phyloP scores from a whole-genome alignment of 2,797 vertebrate genomes.

The Pogonophryne albipinna region DNA sequence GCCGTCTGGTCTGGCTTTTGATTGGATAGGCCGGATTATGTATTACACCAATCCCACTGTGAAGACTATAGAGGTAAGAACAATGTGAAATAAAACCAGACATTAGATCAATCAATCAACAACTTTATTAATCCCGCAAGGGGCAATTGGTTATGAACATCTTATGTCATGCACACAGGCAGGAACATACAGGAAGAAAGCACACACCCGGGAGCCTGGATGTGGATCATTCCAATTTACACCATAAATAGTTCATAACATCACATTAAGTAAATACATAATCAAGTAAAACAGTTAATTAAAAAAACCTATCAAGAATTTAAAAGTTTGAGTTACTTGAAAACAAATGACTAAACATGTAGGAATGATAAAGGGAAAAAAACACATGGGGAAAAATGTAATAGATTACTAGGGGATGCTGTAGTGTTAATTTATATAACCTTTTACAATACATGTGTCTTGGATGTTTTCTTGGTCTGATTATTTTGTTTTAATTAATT shows the following conservation, averaged over 20 bases:
- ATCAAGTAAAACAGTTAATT: too few relatives aligned
- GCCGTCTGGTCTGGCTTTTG: slow-evolving; percentile 83
- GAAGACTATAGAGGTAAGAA: slow-evolving; percentile 81
- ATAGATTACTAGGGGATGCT: not conserved
- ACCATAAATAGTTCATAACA: too few relatives aligned
- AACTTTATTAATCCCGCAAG: too few relatives aligned
- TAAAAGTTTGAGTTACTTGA: not conserved
- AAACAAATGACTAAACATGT: slow-evolving; percentile 1
- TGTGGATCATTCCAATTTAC: too few relatives aligned
- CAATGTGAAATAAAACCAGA: not conserved
- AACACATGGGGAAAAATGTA: not conserved
- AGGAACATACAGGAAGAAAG: too few relatives aligned
- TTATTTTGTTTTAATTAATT: not conserved
- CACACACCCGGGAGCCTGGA: too few relatives aligned
- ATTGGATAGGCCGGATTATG: slow-evolving; percentile 83
- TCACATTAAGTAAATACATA: too few relatives aligned
- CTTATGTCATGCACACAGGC: too few relatives aligned
- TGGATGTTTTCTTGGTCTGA: not conserved
- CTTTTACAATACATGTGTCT: not conserved
- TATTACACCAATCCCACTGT: slow-evolving; percentile 83
- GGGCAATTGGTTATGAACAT: too few relatives aligned
- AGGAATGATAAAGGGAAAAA: not conserved
- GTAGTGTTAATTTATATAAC: not conserved
- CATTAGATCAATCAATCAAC: too few relatives aligned
- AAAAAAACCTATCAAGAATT: too few relatives aligned